These are phyloP conservation scores for Heterodera carotae DNA, from an alignment of 1,140 invertebrate genomes.

Conservation along the genomic window DNA sequence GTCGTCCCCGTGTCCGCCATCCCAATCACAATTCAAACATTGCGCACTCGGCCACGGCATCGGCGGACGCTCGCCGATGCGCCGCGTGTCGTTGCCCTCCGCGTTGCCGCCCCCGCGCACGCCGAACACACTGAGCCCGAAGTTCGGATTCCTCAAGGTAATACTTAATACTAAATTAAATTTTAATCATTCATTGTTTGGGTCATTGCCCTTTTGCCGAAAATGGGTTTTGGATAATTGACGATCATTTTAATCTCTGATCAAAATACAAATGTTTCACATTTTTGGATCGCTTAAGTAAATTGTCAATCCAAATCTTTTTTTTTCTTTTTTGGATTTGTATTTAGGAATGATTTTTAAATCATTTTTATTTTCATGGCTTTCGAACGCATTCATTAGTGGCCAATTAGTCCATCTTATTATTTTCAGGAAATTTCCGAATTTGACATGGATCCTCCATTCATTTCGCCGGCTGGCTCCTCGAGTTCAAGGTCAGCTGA, in stretches of 20 bases:
- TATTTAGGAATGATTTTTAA: no score
- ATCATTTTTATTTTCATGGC: no score
- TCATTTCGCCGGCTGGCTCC: constrained; percentile 47
- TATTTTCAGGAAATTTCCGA: constrained; percentile 46
- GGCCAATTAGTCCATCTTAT: background rate
- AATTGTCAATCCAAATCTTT: no score
- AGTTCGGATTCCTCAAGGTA: constrained; percentile 30
- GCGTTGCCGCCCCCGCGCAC: constrained; percentile 6
- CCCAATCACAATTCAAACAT: constrained; percentile 12
- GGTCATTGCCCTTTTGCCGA: no score
- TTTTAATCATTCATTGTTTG: constrained; percentile 1
- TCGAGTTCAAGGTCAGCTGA: constrained; percentile 47
- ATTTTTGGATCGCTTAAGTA: no score
- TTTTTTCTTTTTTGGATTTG: no score
- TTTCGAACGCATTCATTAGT: background rate
- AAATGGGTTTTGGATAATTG: no score
- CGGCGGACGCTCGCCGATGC: constrained; percentile 1
- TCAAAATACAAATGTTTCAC: no score
- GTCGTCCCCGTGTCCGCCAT: constrained; percentile 2
- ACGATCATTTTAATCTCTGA: no score
- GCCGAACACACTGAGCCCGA: constrained; percentile 22
- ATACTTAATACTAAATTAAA: background rate
- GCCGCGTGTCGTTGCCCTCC: constrained; percentile 32
- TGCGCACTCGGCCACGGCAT: background rate
- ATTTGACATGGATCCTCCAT: constrained; percentile 50